phyloP scores from a whole-genome alignment of 2,113 vertebrate genomes.

The Lichenostomus cassidix region DNA sequence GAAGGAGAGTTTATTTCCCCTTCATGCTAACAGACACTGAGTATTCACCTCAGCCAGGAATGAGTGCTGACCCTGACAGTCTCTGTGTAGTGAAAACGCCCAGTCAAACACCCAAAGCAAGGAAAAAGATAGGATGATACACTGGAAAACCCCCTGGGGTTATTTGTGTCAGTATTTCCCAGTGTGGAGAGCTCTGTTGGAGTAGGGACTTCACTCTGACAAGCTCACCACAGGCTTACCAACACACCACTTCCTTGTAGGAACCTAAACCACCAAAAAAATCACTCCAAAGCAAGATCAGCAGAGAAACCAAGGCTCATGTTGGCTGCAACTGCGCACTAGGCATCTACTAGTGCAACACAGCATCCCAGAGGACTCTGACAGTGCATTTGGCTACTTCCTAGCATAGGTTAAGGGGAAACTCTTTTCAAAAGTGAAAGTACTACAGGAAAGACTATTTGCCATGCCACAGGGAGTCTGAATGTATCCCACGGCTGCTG shows the following conservation, averaged over 20 bases:
- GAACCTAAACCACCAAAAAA: background rate
- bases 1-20: background rate
- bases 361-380: background rate
- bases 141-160: background rate
- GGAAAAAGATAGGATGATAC: background rate
- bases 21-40: background rate
- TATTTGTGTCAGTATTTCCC: background rate
- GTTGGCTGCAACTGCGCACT: background rate
- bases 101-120: background rate
- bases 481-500: background rate
- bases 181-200: background rate
- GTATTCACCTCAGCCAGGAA: background rate
- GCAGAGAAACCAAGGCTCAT: background rate
- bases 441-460: background rate
- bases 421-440: background rate
- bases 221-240: background rate
- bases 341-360: background rate
- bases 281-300: background rate
- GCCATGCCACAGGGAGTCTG: background rate
- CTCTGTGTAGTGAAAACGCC: background rate
- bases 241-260: background rate
- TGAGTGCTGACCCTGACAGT: background rate
- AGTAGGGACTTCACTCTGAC: background rate
- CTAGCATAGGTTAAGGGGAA: background rate
- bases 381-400: background rate